Evolutionary conservation across 2,888 invertebrate genomes (phyloP).

Genomic region (Adineta ricciae): DNA sequence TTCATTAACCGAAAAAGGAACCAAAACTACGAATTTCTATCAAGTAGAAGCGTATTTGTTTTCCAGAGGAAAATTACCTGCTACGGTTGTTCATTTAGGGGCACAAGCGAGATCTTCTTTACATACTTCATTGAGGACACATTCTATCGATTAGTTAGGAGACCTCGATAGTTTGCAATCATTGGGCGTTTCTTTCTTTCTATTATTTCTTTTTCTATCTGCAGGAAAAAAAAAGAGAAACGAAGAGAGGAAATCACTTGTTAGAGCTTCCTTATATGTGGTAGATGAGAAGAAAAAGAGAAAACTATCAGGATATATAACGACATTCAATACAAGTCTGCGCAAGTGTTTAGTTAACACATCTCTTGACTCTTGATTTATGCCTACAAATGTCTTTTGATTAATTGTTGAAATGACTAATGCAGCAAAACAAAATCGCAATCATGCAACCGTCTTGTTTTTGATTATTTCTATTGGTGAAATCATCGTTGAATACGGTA

Average conservation of each 20-base stretch:
- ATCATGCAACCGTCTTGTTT: not conserved
- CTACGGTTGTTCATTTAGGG: not conserved
- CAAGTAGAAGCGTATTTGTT: not conserved
- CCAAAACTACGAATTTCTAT: too few species aligned
- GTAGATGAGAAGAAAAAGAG: not conserved
- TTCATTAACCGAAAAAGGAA: too few species aligned
- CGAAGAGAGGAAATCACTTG: not conserved
- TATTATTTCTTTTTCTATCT: not conserved
- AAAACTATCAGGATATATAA: not conserved
- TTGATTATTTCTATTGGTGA: not conserved
- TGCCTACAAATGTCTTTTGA: not conserved
- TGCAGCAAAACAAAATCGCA: not conserved
- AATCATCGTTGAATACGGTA: not conserved
- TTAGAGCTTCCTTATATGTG: not conserved
- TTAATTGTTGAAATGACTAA: not conserved
- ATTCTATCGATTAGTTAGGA: not conserved
- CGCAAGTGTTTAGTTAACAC: not conserved
- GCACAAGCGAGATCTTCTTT: not conserved
- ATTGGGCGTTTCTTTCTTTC: not conserved
- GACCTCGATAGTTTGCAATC: not conserved
- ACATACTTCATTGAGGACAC: not conserved
- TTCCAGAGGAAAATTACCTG: not conserved
- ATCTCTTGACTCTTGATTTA: not conserved
- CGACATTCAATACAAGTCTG: not conserved
- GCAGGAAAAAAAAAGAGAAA: not conserved